Percentiles rank a stretch among this genome's conserved stretches.
Evolutionary conservation across 2,888 invertebrate genomes (phyloP).

Genomic region (Emmelina monodactyla): DNA sequence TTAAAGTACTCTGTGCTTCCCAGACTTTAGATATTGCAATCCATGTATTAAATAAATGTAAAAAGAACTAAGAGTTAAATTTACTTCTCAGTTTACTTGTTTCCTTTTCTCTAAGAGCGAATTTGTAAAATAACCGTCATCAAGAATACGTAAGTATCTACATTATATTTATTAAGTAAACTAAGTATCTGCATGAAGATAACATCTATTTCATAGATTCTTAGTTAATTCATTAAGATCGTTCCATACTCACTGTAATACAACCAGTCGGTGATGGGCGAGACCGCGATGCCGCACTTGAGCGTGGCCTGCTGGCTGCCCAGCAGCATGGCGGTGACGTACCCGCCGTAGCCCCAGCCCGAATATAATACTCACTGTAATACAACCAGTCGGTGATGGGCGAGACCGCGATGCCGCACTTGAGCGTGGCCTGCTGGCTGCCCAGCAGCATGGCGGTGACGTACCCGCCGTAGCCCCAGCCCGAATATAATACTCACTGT

Average conservation of each 20-base stretch:
- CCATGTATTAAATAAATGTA: too few relatives aligned
- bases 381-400: constrained; percentile 96
- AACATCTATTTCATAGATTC: too few relatives aligned
- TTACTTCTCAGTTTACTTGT: too few relatives aligned
- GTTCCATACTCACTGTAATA: constrained; percentile 94
- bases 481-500: constrained; percentile 95
- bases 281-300: constrained; percentile 93
- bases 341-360: constrained; percentile 98
- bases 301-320: constrained; percentile 87
- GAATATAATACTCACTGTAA: constrained; percentile 92
- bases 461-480: constrained; percentile 97
- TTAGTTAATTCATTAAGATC: too few relatives aligned
- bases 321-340: constrained; percentile 90
- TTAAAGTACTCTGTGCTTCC: too few relatives aligned
- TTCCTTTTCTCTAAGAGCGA: too few relatives aligned
- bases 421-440: constrained; percentile 85
- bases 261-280: constrained; percentile 95
- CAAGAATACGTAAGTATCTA: too few relatives aligned
- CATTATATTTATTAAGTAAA: too few relatives aligned
- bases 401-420: constrained; percentile 93
- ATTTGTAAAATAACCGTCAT: too few relatives aligned
- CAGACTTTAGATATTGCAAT: too few relatives aligned
- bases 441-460: constrained; percentile 92
- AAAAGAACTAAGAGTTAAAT: too few relatives aligned
- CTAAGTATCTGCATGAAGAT: too few relatives aligned